These are phyloP conservation scores for Antheraea pernyi DNA, from an alignment of 1,140 invertebrate species.

Conservation along the genomic window DNA sequence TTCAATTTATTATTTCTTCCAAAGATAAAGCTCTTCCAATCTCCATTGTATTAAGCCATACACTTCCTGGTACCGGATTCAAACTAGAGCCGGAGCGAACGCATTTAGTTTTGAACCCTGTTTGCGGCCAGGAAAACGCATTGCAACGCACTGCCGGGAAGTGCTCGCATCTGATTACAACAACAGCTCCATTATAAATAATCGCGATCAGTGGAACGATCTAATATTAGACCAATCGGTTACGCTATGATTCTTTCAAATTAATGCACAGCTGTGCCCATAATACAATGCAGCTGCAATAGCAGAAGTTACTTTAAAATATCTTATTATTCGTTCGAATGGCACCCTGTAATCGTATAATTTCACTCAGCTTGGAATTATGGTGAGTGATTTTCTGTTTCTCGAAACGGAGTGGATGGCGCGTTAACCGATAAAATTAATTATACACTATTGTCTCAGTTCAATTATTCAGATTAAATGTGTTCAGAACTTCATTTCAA, in stretches of 20 bases:
- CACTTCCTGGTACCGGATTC: slow-evolving; percentile 37
- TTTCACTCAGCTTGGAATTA: slow-evolving; percentile 33
- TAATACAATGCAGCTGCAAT: slow-evolving; percentile 28
- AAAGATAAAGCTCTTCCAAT: slow-evolving; percentile 39
- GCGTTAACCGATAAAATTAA: not conserved
- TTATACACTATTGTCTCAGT: not conserved
- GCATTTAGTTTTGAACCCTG: slow-evolving; percentile 23
- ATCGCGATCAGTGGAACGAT: slow-evolving; percentile 30
- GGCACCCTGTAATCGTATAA: slow-evolving; percentile 42
- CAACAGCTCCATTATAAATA: slow-evolving; percentile 41
- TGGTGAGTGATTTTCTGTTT: slow-evolving; percentile 41
- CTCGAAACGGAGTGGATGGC: slow-evolving; percentile 19
- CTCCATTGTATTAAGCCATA: slow-evolving; percentile 21
- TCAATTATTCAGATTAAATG: not conserved
- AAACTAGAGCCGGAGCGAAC: slow-evolving; percentile 12
- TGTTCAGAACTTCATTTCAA: not conserved
- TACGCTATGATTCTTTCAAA: slow-evolving; percentile 37
- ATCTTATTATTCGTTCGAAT: slow-evolving; percentile 34
- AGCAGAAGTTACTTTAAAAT: slow-evolving; percentile 25
- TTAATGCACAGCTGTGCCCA: slow-evolving; percentile 35
- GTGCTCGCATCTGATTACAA: slow-evolving; percentile 28
- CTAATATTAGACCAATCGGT: slow-evolving; percentile 46
- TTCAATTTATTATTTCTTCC: slow-evolving; percentile 22
- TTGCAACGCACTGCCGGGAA: slow-evolving; percentile 29
- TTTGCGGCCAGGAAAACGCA: slow-evolving; percentile 12